Evolutionary conservation across 2,888 invertebrate genomes (phyloP), one percentile per base, ranked within the genome.

Genomic region (Dryobota labecula): DNA sequence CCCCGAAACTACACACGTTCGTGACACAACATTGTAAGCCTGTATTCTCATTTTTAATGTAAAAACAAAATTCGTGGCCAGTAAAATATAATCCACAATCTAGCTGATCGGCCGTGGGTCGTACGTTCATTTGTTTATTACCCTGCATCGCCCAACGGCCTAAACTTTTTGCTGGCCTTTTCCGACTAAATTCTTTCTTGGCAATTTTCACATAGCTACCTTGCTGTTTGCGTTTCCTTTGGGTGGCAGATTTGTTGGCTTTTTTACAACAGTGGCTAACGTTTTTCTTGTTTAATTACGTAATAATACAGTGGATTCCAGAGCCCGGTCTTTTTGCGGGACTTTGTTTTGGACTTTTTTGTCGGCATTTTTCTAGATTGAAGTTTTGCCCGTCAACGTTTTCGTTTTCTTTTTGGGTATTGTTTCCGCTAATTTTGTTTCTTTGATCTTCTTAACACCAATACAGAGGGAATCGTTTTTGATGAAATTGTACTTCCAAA

Each of bases 81-180:
- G 86, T 91, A 86, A 91, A 91, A 88, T 91, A 91, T 93, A 90
- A 94, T 92, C 90, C 89, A 89, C 92, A 90, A 93, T 92, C 92
- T 84, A 79, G 82, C 84, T 89, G 92, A 94, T 94, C 94, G 89
- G 88, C 88, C 85, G 83, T 83, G 77, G 86, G 84, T 89, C 92
- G 92, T 95, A 94, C 90, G 89, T 94, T 92, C 92, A 92, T 92
- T 90, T 92, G 92, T 94, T 94, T 94, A 94, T 93, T 86, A 85
- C 88, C 87, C 93, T 91, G 93, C 94, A 93, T 88, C 88, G 89
- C 85, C 88, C 85, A 84, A 87, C 85, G 70, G 84, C 82, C 86
- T 84, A 82, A 83, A 77, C 77, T 81, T 78, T 82, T 85, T 83
- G 71, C 76, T 73, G 65, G 68, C 68, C 69, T 74, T 69, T 81